These are phyloP conservation scores for Myotis myotis DNA, from an alignment of 2,797 vertebrate species.

Conservation along the genomic window DNA sequence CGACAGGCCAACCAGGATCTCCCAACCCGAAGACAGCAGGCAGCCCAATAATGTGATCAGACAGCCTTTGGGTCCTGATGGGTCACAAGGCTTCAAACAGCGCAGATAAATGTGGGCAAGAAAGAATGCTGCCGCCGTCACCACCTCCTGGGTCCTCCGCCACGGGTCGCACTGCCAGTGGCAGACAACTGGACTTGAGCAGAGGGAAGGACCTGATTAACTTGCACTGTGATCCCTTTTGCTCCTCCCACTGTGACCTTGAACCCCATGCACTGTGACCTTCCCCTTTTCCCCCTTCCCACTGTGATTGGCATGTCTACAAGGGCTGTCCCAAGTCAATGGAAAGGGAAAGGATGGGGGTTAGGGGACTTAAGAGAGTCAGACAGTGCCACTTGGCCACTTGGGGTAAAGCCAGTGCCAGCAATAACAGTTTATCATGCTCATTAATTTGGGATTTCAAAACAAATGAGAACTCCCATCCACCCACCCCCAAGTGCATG, in stretches of 20 bases:
- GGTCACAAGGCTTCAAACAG: constrained; percentile 95
- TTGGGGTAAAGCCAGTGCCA: constrained; percentile 81
- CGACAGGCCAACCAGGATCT: constrained; percentile 88
- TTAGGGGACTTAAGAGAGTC: constrained; percentile 73
- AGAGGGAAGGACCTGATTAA: constrained; percentile 81
- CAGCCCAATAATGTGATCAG: constrained; percentile 93
- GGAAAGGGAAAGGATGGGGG: constrained; percentile 68
- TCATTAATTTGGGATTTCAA: constrained; percentile 76
- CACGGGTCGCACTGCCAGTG: constrained; percentile 63
- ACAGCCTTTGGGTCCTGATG: constrained; percentile 93
- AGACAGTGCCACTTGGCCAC: constrained; percentile 74
- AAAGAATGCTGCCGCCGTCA: constrained; percentile 66
- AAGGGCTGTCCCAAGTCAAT: constrained; percentile 79
- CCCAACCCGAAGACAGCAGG: constrained; percentile 90
- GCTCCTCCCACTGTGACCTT: constrained; percentile 94
- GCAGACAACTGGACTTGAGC: constrained; percentile 84
- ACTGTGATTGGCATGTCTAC: constrained; percentile 83
- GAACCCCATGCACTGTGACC: constrained; percentile 87
- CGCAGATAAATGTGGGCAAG: constrained; percentile 91
- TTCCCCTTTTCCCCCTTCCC: constrained; percentile 81
- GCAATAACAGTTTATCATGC: constrained; percentile 84
- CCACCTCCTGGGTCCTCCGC: constrained; percentile 70
- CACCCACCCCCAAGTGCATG: constrained; percentile 66
- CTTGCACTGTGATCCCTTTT: constrained; percentile 87
- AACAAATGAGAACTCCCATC: constrained; percentile 67